phyloP scores from a whole-genome alignment of 2,113 vertebrate species.

The Silurus meridionalis region DNA sequence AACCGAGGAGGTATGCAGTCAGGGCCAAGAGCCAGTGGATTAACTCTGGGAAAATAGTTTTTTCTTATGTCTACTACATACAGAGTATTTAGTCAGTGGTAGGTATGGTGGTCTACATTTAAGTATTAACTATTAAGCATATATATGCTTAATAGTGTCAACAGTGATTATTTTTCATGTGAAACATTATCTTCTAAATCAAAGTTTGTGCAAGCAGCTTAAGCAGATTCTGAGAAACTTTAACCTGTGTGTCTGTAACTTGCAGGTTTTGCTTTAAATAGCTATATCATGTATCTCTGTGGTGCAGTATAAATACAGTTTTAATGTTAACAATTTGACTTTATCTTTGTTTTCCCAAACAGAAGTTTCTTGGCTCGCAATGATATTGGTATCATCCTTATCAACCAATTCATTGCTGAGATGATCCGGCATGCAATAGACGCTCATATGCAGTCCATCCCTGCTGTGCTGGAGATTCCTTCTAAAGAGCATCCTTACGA shows the following conservation, averaged over 20 bases:
- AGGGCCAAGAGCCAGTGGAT: too few relatives aligned
- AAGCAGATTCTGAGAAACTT: too few relatives aligned
- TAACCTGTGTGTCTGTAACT: neutral
- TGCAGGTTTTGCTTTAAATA: neutral
- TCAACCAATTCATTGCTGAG: constrained; percentile 94
- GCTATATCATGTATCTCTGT: neutral
- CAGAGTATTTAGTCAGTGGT: too few relatives aligned
- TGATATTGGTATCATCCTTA: constrained; percentile 94
- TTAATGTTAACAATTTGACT: neutral
- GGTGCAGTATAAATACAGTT: neutral
- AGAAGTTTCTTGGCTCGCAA: constrained; percentile 87
- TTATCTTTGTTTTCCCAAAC: constrained; percentile 15
- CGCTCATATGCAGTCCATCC: constrained; percentile 85
- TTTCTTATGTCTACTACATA: too few relatives aligned
- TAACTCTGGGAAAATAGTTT: too few relatives aligned
- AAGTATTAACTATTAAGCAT: too few relatives aligned
- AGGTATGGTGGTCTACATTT: too few relatives aligned
- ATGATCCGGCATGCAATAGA: constrained; percentile 94
- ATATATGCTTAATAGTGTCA: too few relatives aligned
- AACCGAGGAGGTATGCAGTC: too few relatives aligned
- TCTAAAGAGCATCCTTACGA: constrained; percentile 96
- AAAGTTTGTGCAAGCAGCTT: too few relatives aligned
- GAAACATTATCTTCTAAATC: too few relatives aligned
- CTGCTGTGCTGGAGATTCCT: constrained; percentile 89
- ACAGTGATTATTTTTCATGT: too few relatives aligned